Evolutionary conservation across 2,113 vertebrate species (phyloP).

Genomic region (Xiphias gladius): DNA sequence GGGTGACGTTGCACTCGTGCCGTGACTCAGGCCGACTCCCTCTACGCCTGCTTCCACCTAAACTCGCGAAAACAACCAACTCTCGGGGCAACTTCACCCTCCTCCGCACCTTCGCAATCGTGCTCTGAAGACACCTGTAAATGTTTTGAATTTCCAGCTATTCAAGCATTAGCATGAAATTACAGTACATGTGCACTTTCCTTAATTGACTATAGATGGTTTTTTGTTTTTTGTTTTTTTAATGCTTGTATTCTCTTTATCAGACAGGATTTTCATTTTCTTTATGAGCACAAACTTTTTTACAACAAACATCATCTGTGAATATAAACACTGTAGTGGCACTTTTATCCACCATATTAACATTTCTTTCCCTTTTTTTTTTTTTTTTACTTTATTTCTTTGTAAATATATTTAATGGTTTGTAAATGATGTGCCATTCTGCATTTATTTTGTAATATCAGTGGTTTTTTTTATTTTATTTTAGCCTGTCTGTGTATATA

Average conservation of each 20-base stretch:
- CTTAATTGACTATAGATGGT: slow-evolving; percentile 40
- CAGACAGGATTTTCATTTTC: slow-evolving; percentile 28
- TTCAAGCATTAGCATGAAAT: slow-evolving; percentile 47
- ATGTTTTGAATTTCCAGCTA: slow-evolving; percentile 23
- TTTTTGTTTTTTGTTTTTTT: background rate
- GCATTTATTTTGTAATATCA: slow-evolving; percentile 6
- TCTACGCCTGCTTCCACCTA: slow-evolving; percentile 20
- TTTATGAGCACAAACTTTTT: slow-evolving; percentile 66
- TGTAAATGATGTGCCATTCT: slow-evolving; percentile 48
- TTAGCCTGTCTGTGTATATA: too few relatives aligned
- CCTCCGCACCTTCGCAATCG: background rate
- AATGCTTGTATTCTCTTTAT: background rate
- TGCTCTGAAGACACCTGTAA: slow-evolving; percentile 28
- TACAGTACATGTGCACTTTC: slow-evolving; percentile 36
- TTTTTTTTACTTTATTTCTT: slow-evolving; percentile 16
- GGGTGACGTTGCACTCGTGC: slow-evolving; percentile 28
- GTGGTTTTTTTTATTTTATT: slow-evolving; percentile 1
- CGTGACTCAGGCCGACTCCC: slow-evolving; percentile 1
- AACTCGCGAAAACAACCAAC: slow-evolving; percentile 12
- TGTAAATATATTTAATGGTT: slow-evolving; percentile 58
- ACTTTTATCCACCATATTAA: slow-evolving; percentile 30
- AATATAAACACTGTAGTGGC: slow-evolving; percentile 27
- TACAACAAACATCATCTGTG: slow-evolving; percentile 21
- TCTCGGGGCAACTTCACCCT: slow-evolving; percentile 2
- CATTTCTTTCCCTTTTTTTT: slow-evolving; percentile 3